A percentile compares a stretch with the other conserved stretches of the same genome.
Conservation (phyloP, 2,113 vertebrate genomes). For the Strigops habroptila region DNA sequence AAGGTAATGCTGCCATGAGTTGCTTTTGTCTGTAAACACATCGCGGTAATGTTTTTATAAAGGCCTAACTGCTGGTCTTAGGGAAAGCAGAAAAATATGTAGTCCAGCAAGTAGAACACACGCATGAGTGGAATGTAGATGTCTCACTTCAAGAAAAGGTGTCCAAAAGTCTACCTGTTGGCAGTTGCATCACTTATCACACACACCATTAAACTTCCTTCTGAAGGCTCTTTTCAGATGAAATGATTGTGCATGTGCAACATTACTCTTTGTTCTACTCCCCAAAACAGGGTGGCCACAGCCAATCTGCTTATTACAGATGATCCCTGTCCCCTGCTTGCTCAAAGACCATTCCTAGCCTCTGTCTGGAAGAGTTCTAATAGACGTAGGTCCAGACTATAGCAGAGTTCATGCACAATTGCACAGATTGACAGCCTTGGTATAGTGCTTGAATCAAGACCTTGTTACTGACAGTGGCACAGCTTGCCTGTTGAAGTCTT, state of each 20-base stretch:
- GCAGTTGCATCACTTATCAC: neutral
- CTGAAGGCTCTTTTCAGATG: neutral
- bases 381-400: neutral
- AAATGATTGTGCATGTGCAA: neutral
- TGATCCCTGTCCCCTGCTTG: neutral
- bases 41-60: neutral
- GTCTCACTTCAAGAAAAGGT: neutral
- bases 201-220: neutral
- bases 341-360: neutral
- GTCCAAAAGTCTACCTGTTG: neutral
- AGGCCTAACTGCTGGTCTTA: neutral
- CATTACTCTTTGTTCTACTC: neutral
- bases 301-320: neutral
- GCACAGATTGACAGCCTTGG: neutral
- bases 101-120: neutral
- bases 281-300: neutral
- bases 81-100: neutral
- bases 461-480: neutral
- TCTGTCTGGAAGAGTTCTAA: neutral
- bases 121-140: neutral
- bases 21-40: neutral
- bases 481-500: neutral
- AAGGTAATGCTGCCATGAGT: neutral
- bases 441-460: neutral
- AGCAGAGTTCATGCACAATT: neutral